Evolutionary conservation across 2,888 invertebrate species (phyloP), one percentile per base, ranked within the genome.

Genomic region (Salticus scenicus): DNA sequence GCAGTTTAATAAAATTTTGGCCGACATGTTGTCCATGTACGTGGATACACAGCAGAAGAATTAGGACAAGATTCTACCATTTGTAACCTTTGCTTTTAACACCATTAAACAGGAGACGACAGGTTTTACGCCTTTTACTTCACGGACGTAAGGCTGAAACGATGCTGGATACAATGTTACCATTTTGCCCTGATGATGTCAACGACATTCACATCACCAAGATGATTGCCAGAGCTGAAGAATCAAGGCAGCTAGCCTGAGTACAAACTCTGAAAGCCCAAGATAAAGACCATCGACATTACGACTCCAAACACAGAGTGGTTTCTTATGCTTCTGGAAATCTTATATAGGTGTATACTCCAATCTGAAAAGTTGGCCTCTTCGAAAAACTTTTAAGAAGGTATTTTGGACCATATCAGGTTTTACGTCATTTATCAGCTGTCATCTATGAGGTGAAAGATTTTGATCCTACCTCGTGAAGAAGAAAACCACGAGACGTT

Each of bases 1-100:
- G 47, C 14, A 24, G 8, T 76, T 76, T 31, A 67, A 67, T n/a
- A 76, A 75, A 31, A 42, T 42, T 8, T 42, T 66, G 1, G 31
- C 17, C 7, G 42, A 47, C 7, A 47, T 47, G n/a, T 14, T 47
- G n/a, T 47, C 42, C 42, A 47, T 47, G 42, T 47, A n/a, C n/a
- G 37, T 37, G 4, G 10, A 47, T 17, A 17, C n/a, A 12, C 10
- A 47, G n/a, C 17, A 47, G n/a, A 47, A 17, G 17, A 47, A 47
- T 17, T 47, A 17, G 42, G 42, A 47, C n/a, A 17, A 47, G 17
- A 47, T 37, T 37, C 37, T 37, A 37, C 37, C 51, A 20, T 51
- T n/a, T 51, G 1, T 51, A 17, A 51, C 51, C 7, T 51, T 51
- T n/a, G 51, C 51, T 20, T 1, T 14, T 1, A 0, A 51, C 17